Percentiles rank a stretch among this genome's conserved stretches.
These are phyloP conservation scores for Trachelus troglodyta DNA, from an alignment of 2,888 invertebrate species.

Conservation along the genomic window DNA sequence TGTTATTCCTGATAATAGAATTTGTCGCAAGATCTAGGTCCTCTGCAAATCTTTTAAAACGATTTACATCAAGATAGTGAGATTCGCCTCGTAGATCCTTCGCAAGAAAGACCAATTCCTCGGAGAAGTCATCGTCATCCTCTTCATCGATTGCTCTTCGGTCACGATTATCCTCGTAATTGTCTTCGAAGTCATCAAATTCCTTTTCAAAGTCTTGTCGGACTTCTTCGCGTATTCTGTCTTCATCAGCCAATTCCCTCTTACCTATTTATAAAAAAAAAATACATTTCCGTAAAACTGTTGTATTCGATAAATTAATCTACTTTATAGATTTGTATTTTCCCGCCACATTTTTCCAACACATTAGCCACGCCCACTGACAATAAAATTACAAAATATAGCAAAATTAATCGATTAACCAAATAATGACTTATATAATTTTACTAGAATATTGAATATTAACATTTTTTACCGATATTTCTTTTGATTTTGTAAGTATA, in stretches of 20 bases:
- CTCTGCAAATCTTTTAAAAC: constrained; percentile 8
- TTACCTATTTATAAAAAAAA: constrained; percentile 40
- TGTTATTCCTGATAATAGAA: constrained; percentile 12
- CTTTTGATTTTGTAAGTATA: too few species aligned
- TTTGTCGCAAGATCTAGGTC: constrained; percentile 12
- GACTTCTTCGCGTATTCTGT: constrained; percentile 24
- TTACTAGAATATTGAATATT: too few species aligned
- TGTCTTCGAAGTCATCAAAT: constrained; percentile 24
- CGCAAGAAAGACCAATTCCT: constrained; percentile 37
- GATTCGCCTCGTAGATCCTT: constrained; percentile 17
- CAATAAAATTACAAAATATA: too few species aligned
- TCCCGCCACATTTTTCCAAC: not conserved
- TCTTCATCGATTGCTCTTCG: constrained; percentile 49
- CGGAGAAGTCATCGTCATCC: constrained; percentile 50
- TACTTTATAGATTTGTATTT: not conserved
- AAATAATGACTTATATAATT: not conserved
- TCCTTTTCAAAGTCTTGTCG: constrained; percentile 27
- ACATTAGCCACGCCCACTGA: not conserved
- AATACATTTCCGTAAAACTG: not conserved
- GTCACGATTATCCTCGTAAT: constrained; percentile 41
- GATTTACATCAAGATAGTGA: not conserved
- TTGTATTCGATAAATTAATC: not conserved
- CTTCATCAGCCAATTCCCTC: constrained; percentile 38
- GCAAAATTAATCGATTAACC: not conserved
- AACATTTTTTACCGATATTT: too few species aligned